phyloP scores from a whole-genome alignment of 2,797 vertebrate species.

The Spinus olivaceus region DNA sequence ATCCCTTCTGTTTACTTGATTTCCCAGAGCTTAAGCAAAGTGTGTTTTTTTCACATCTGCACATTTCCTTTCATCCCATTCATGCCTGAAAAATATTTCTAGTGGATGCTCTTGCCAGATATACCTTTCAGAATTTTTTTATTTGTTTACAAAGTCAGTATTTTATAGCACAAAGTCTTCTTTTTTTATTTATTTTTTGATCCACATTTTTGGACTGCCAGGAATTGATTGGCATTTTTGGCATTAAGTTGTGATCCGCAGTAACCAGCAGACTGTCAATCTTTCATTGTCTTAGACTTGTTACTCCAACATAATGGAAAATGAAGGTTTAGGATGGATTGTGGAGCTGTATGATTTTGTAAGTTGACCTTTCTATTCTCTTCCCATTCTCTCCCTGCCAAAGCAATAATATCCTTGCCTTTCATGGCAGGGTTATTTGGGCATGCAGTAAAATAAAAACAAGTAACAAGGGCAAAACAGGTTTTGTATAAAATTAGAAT shows the following conservation, averaged over 20 bases:
- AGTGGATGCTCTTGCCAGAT: neutral
- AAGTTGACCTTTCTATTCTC: neutral
- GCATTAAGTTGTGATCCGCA: neutral
- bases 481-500: neutral
- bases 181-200: neutral
- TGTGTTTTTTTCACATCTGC: neutral
- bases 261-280: neutral
- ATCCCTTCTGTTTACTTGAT: neutral
- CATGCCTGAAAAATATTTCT: neutral
- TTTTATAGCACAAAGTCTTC: neutral
- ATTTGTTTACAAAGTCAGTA: neutral
- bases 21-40: neutral
- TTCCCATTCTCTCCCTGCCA: neutral
- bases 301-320: neutral
- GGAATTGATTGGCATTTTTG: neutral
- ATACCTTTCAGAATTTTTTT: neutral
- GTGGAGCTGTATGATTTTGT: neutral
- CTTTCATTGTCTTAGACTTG: neutral
- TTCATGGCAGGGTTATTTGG: neutral
- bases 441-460: neutral
- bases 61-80: neutral
- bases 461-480: neutral
- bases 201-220: neutral
- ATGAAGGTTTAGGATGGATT: neutral
- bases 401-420: neutral